Percentiles rank a stretch among this genome's conserved stretches.
These are phyloP conservation scores for Oegoconia quadripuncta DNA, from an alignment of 2,888 invertebrate species.

Conservation along the genomic window DNA sequence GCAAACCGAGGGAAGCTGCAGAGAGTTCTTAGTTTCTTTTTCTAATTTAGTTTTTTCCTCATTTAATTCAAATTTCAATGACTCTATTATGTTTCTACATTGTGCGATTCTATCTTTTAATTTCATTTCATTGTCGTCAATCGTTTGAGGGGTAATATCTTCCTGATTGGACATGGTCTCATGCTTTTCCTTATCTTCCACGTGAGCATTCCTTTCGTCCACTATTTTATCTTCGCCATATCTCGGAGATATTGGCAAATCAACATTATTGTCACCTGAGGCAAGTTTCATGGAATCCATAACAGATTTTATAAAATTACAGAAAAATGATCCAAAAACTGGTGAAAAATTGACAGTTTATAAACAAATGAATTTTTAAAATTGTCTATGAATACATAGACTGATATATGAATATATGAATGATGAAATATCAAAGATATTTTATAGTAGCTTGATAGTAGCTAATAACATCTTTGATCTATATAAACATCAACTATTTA, in stretches of 20 bases:
- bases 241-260: conserved; percentile 21
- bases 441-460: too few species aligned
- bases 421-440: too few species aligned
- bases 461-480: too few species aligned
- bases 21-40: conserved; percentile 33
- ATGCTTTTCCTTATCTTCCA: conserved; percentile 3
- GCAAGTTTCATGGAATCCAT: conserved; percentile 43
- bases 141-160: conserved; percentile 35
- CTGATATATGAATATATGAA: too few species aligned
- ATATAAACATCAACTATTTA: too few species aligned
- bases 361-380: too few species aligned
- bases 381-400: too few species aligned
- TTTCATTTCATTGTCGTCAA: conserved; percentile 53
- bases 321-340: not conserved
- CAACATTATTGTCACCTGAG: conserved; percentile 44
- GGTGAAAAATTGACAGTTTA: not conserved
- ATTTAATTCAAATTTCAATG: conserved; percentile 56
- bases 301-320: not conserved
- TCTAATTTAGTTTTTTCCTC: conserved; percentile 59
- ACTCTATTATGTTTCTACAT: conserved; percentile 59
- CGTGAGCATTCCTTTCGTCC: conserved; percentile 13
- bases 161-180: conserved; percentile 11
- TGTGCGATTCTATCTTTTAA: conserved; percentile 61
- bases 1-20: conserved; percentile 12
- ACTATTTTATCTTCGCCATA: conserved; percentile 19